Evolutionary conservation across 2,888 invertebrate species (phyloP).

Genomic region (Chalcis sispes): DNA sequence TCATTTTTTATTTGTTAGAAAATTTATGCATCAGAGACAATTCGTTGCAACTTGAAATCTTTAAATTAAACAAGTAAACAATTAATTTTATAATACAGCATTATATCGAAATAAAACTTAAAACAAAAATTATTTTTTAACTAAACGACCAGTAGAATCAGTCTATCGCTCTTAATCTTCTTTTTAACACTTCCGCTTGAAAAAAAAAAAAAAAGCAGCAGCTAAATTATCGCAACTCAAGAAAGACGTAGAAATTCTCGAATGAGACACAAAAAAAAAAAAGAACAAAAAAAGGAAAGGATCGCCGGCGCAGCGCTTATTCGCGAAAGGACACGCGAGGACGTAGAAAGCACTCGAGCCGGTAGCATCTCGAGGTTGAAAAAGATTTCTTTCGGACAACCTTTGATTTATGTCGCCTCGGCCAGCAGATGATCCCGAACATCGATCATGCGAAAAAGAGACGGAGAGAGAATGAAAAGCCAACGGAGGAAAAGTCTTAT

Average conservation of each 20-base stretch:
- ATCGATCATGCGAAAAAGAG: conserved; percentile 66
- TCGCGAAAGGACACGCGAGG: not conserved
- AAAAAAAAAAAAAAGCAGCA: too few relatives aligned
- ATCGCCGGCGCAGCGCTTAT: not conserved
- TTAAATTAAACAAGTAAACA: too few relatives aligned
- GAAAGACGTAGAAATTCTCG: not conserved
- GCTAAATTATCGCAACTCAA: conserved; percentile 10
- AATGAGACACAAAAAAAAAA: not conserved
- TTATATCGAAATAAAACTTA: too few relatives aligned
- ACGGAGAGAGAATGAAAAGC: not conserved
- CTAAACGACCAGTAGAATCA: too few relatives aligned
- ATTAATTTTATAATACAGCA: too few relatives aligned
- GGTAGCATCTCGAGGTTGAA: not conserved
- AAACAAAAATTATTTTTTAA: too few relatives aligned
- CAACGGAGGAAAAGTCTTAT: not conserved
- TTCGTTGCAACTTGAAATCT: too few relatives aligned
- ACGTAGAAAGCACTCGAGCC: not conserved
- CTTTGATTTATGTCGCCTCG: conserved; percentile 69
- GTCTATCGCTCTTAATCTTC: too few relatives aligned
- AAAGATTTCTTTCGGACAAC: conserved; percentile 32
- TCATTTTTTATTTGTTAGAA: too few relatives aligned
- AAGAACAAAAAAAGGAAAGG: not conserved
- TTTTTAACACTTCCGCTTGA: too few relatives aligned
- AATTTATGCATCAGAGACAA: too few relatives aligned
- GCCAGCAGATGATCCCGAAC: conserved; percentile 64